phyloP scores from a whole-genome alignment of 2,113 vertebrate genomes.

The Trichomycterus rosablanca region DNA sequence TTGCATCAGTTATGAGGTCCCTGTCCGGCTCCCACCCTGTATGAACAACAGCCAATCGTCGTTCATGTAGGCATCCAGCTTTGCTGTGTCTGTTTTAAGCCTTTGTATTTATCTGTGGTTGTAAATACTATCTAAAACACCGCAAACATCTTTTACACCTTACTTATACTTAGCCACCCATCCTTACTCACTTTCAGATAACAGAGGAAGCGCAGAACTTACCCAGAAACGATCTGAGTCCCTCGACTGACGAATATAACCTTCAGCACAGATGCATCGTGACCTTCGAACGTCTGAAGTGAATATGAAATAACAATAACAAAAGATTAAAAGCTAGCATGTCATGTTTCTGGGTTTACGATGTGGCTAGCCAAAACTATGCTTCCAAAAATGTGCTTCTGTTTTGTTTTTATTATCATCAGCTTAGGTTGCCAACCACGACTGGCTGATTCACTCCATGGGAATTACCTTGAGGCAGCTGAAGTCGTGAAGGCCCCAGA shows the following conservation, averaged over 20 bases:
- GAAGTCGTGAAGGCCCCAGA: slow-evolving; percentile 90
- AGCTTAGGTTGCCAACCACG: not conserved
- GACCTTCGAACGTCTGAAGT: slow-evolving; percentile 85
- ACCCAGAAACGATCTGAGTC: slow-evolving; percentile 90
- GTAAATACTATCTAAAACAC: too few relatives aligned
- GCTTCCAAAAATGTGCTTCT: not conserved
- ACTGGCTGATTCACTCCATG: not conserved
- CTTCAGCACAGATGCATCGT: slow-evolving; percentile 93
- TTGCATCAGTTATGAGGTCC: too few relatives aligned
- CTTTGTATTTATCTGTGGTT: too few relatives aligned
- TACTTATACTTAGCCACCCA: not conserved
- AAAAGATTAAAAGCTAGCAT: not conserved
- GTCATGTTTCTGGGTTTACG: not conserved
- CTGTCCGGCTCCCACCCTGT: too few relatives aligned
- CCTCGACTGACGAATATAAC: slow-evolving; percentile 86
- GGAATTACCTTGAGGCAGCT: slow-evolving; percentile 86
- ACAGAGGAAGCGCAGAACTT: not conserved
- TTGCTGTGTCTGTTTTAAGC: too few relatives aligned
- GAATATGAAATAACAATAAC: not conserved
- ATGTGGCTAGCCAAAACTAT: not conserved
- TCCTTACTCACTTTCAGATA: not conserved
- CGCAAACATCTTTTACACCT: too few relatives aligned
- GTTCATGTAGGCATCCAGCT: too few relatives aligned
- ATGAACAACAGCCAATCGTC: too few relatives aligned
- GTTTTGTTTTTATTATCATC: not conserved